phyloP scores from a whole-genome alignment of 2,888 invertebrate species.

The Myathropa florea region DNA sequence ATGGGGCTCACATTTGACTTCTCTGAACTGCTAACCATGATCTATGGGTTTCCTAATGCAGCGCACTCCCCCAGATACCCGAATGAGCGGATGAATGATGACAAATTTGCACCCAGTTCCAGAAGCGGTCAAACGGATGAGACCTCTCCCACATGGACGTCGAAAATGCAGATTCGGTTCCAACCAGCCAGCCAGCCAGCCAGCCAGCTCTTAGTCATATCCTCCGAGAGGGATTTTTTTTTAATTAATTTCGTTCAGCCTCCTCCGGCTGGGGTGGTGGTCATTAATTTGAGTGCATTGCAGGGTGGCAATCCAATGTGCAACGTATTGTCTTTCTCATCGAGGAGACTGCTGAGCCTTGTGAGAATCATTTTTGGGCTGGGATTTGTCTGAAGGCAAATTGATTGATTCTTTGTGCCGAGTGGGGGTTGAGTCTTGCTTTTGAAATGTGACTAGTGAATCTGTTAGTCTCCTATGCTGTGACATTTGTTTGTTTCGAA shows the following conservation, averaged over 20 bases:
- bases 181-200: too few relatives aligned
- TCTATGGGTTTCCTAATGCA: constrained; percentile 48
- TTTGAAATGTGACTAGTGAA: too few relatives aligned
- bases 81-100: constrained; percentile 10
- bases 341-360: neutral
- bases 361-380: too few relatives aligned
- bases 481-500: too few relatives aligned
- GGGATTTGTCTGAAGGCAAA: too few relatives aligned
- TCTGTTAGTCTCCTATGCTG: too few relatives aligned
- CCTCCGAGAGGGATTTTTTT: constrained; percentile 23
- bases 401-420: too few relatives aligned
- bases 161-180: neutral
- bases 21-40: constrained; percentile 43
- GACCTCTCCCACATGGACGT: neutral
- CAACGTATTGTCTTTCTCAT: neutral
- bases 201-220: constrained; percentile 37
- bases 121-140: neutral
- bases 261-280: neutral
- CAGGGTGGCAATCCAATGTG: neutral
- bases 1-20: constrained; percentile 48
- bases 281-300: neutral
- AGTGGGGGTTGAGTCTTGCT: too few relatives aligned
- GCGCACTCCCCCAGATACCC: constrained; percentile 50
- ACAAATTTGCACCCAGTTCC: neutral
- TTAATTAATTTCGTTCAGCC: constrained; percentile 25